Percentiles rank a stretch among this genome's conserved stretches.
These are phyloP conservation scores for Morpho helenor DNA, from an alignment of 2,888 invertebrate species.

Conservation along the genomic window DNA sequence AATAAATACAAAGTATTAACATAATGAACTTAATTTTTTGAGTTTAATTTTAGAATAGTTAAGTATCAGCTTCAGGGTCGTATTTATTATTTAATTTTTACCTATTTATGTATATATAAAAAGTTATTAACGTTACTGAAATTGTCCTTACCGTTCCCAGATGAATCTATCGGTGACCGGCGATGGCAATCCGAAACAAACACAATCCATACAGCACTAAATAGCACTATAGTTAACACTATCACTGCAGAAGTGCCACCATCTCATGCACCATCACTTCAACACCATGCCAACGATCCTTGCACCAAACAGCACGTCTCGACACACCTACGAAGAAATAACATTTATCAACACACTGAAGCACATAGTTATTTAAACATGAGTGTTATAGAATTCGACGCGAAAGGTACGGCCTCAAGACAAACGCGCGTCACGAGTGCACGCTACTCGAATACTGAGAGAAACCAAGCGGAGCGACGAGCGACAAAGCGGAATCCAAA, in stretches of 20 bases:
- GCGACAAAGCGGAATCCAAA: conserved; percentile 43
- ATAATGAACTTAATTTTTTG: no score
- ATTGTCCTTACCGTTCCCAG: conserved; percentile 68
- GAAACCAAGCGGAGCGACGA: conserved; percentile 22
- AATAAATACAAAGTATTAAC: no score
- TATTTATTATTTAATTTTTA: no score
- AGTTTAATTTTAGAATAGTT: no score
- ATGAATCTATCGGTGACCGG: conserved; percentile 69
- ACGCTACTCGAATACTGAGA: conserved; percentile 61
- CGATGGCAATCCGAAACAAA: conserved; percentile 72
- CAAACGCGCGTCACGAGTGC: conserved; percentile 45
- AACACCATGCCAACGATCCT: conserved; percentile 65
- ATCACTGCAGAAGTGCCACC: conserved; percentile 65
- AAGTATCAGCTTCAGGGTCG: no score
- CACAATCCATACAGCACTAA: conserved; percentile 75
- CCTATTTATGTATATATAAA: no score
- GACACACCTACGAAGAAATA: conserved; percentile 66
- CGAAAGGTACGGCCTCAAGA: conserved; percentile 32
- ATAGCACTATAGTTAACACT: conserved; percentile 70
- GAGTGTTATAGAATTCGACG: conserved; percentile 18
- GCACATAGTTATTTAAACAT: conserved; percentile 43
- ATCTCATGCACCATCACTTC: conserved; percentile 72
- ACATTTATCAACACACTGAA: conserved; percentile 51
- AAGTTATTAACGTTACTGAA: background rate
- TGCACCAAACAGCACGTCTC: conserved; percentile 40